phyloP scores from a whole-genome alignment of 2,113 vertebrate species.

The Elachura formosa region DNA sequence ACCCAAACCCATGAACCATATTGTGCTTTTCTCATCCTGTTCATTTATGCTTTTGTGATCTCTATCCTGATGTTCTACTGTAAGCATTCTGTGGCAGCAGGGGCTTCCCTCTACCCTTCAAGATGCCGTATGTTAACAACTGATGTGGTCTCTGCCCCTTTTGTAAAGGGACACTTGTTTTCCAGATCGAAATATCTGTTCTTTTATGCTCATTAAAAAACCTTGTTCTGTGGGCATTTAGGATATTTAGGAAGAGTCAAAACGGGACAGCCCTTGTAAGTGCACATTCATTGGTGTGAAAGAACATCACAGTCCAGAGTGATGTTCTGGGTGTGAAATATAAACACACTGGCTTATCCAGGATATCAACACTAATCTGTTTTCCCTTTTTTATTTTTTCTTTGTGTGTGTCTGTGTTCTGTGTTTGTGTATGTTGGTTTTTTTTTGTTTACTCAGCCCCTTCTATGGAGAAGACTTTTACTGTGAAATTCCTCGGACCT shows the following conservation, averaged over 20 bases:
- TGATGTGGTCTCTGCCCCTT: background rate
- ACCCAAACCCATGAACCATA: background rate
- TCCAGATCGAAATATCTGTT: background rate
- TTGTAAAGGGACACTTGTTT: background rate
- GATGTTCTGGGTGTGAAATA: background rate
- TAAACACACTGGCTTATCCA: background rate
- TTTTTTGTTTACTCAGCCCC: slow-evolving; percentile 76
- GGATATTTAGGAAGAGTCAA: background rate
- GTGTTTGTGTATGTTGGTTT: background rate
- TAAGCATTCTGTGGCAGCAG: background rate
- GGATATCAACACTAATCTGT: slow-evolving; percentile 2
- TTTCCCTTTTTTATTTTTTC: background rate
- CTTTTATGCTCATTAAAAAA: background rate
- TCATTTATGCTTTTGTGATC: background rate
- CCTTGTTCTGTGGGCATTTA: background rate
- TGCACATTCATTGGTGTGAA: background rate
- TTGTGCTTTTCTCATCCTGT: background rate
- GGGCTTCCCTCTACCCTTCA: background rate
- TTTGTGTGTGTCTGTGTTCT: background rate
- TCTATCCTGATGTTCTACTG: background rate
- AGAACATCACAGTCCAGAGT: background rate
- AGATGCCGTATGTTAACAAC: background rate
- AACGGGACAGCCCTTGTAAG: background rate
- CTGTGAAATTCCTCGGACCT: slow-evolving; percentile 97
- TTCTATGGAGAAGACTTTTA: slow-evolving; percentile 99